Base-by-base conservation (phyloP, 2,113 vertebrate species). In the Herpetotheres cachinnans region DNA sequence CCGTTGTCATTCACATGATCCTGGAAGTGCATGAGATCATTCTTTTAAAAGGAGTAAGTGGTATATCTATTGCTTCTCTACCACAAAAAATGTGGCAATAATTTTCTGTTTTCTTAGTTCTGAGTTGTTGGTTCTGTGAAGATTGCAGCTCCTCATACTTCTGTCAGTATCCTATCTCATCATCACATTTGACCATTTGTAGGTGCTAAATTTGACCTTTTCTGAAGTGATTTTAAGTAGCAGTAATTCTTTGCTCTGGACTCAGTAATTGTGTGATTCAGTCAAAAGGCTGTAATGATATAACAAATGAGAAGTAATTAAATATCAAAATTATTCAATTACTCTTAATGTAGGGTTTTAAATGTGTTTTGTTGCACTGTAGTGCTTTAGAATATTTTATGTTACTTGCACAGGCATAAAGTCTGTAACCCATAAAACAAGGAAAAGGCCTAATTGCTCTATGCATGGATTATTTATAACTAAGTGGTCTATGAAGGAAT, bases 391-490 rank as follows among this genome's bases (percentile, higher is more conserved):
- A 95, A 36, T 59, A 78, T 85, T 88, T 88, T 52, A 32, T 55
- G 30, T 86, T 89, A 32, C 34, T 89, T 81, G 76, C 46, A 82
- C 26, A 81, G 88, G 58, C 30, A 58, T 86, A 80, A 91, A 89
- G 46, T 71, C 79, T 96, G 80, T 50, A 89, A 94, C 52, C 22
- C 55, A 81, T 79, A 96, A 95, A 96, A 85, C 58, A 69, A 89
- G 27, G 58, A 96, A 94, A 79, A 84, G 26, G n/a, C 66, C 83
- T 95, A 96, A 97, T 95, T 96, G 82, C 90, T 83, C 59, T 90
- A 5, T 95, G 62, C 72, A 91, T 67, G 73, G 92, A 88, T 97
- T 97, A 96, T 97, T 98, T 97, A 96, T 83, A 94, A 54, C 74
- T 76, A 47, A 94, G 90, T 88, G 52, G 69, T 92, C 80, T 96